Evolutionary conservation across 2,797 vertebrate species (phyloP).

Genomic region (Falco biarmicus): DNA sequence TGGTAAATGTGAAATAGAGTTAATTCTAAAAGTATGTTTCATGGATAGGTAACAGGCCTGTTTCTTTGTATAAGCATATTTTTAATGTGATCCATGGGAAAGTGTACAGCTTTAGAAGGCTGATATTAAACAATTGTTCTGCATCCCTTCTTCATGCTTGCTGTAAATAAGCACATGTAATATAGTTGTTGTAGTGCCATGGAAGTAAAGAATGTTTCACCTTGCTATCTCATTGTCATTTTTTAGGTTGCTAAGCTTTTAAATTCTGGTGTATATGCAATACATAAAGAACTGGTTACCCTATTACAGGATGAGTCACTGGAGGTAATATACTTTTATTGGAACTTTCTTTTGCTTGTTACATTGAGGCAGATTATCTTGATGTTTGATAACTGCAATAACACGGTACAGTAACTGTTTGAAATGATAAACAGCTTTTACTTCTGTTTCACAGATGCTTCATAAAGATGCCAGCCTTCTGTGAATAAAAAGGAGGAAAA

Average conservation of each 20-base stretch:
- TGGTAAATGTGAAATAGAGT: not conserved
- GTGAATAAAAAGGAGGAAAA: not conserved
- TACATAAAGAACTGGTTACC: slow-evolving; percentile 91
- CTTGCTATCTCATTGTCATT: slow-evolving; percentile 19
- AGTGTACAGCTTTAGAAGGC: not conserved
- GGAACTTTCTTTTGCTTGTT: slow-evolving; percentile 31
- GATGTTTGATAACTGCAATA: slow-evolving; percentile 10
- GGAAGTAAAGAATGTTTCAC: slow-evolving; percentile 50
- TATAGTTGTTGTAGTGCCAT: not conserved
- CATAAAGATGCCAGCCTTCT: not conserved
- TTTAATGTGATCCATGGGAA: not conserved
- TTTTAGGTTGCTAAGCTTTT: slow-evolving; percentile 92
- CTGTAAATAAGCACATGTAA: not conserved
- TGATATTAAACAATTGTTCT: not conserved
- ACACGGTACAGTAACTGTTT: not conserved
- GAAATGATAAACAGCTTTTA: not conserved
- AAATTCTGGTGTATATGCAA: slow-evolving; percentile 86
- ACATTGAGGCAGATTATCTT: not conserved
- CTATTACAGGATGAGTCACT: slow-evolving; percentile 92
- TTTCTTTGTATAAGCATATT: not conserved
- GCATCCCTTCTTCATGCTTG: not conserved
- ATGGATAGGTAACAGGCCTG: not conserved
- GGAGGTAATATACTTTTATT: slow-evolving; percentile 84
- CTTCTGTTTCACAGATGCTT: not conserved
- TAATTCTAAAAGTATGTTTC: not conserved